phyloP scores from a whole-genome alignment of 2,797 vertebrate species.

The Danio tinwini region DNA sequence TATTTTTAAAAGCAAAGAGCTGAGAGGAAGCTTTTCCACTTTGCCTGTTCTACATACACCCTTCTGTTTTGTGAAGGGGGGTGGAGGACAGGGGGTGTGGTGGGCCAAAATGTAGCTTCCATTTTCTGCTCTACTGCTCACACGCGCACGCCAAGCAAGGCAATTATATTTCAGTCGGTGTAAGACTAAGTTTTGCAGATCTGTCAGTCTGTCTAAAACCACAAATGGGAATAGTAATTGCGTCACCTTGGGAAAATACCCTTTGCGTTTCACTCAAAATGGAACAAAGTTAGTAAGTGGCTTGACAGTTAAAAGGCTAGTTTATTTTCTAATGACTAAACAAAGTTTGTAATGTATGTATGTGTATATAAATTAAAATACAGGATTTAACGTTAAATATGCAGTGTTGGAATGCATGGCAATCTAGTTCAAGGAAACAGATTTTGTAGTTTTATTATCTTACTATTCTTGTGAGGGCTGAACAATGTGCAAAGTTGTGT shows the following conservation, averaged over 20 bases:
- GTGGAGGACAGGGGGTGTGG: slow-evolving; percentile 9
- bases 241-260: slow-evolving; percentile 53
- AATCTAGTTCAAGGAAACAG: no score
- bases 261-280: slow-evolving; percentile 34
- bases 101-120: slow-evolving; percentile 62
- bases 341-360: background rate
- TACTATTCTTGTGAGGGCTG: no score
- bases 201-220: slow-evolving; percentile 53
- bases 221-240: slow-evolving; percentile 53
- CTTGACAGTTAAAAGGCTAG: slow-evolving; percentile 23
- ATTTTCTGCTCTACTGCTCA: slow-evolving; percentile 57
- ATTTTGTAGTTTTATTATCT: no score
- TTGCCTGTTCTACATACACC: slow-evolving; percentile 31
- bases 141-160: slow-evolving; percentile 15
- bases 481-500: no score
- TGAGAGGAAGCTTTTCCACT: slow-evolving; percentile 59
- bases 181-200: slow-evolving; percentile 32
- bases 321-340: slow-evolving; percentile 18
- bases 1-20: slow-evolving; percentile 66
- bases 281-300: slow-evolving; percentile 6
- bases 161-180: slow-evolving; percentile 35
- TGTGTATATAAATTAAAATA: no score
- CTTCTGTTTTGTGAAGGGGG: slow-evolving; percentile 23
- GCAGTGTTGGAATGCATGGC: no score
- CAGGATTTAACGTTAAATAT: no score